phyloP scores from a whole-genome alignment of 2,888 invertebrate genomes.

The Epistrophe grossulariae region DNA sequence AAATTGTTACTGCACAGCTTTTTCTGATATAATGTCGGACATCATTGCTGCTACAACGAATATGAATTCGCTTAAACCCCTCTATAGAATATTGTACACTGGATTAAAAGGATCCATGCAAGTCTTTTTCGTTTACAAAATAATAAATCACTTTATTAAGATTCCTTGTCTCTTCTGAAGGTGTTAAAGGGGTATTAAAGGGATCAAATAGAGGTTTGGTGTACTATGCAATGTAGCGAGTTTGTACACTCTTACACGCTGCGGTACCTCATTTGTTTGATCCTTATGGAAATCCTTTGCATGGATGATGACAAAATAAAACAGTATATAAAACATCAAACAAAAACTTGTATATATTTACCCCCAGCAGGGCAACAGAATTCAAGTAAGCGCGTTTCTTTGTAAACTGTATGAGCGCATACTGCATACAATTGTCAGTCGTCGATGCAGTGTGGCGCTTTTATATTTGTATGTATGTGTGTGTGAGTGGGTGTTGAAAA shows the following conservation, averaged over 20 bases:
- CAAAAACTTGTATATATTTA: neutral
- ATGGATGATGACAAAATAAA: conserved; percentile 11
- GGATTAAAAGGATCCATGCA: conserved; percentile 38
- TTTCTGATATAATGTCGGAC: conserved; percentile 47
- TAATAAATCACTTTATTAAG: conserved; percentile 72
- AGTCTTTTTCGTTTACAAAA: conserved; percentile 54
- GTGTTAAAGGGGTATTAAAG: neutral
- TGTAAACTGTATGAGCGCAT: conserved; percentile 12
- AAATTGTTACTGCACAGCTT: conserved; percentile 19
- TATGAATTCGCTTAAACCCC: conserved; percentile 49
- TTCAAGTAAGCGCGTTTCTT: conserved; percentile 30
- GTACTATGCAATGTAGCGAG: neutral
- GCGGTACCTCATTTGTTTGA: conserved; percentile 53
- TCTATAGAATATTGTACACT: neutral
- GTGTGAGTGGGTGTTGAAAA: neutral
- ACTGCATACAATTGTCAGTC: conserved; percentile 28
- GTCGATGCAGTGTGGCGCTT: conserved; percentile 9
- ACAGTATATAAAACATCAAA: conserved; percentile 30
- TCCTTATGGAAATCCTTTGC: conserved; percentile 40
- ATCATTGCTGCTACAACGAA: conserved; percentile 40
- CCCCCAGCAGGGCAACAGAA: neutral
- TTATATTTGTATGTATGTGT: conserved; percentile 3
- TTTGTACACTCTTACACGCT: conserved; percentile 34
- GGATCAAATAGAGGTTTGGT: neutral
- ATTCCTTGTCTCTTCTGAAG: conserved; percentile 31